phyloP scores from a whole-genome alignment of 2,797 vertebrate species.

The Lepus townsendii region DNA sequence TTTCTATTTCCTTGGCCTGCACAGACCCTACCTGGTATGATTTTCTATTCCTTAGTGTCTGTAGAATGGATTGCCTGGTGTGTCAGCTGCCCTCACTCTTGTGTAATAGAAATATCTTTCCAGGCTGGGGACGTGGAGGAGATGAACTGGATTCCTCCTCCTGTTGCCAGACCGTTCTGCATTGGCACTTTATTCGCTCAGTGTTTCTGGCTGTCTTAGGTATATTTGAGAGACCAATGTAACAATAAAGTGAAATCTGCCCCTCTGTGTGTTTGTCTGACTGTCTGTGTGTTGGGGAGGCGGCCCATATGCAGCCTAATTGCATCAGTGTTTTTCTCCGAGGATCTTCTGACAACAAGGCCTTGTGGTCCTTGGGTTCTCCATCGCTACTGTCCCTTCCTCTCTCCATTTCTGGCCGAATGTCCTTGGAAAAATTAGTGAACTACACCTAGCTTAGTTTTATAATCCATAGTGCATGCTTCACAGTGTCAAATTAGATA shows the following conservation, averaged over 20 bases:
- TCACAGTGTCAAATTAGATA: constrained; percentile 33
- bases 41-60: constrained; percentile 84
- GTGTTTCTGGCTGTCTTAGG: constrained; percentile 85
- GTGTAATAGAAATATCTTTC: constrained; percentile 83
- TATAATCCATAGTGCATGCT: constrained; percentile 25
- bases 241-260: constrained; percentile 85
- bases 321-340: neutral
- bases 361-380: constrained; percentile 41
- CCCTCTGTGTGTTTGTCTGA: constrained; percentile 68
- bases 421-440: constrained; percentile 14
- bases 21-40: constrained; percentile 80
- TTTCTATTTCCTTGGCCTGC: constrained; percentile 85
- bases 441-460: constrained; percentile 52
- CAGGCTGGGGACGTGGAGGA: constrained; percentile 65
- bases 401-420: constrained; percentile 18
- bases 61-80: constrained; percentile 69
- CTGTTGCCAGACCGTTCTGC: constrained; percentile 83
- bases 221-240: constrained; percentile 84
- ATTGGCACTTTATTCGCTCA: constrained; percentile 85
- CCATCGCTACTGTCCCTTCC: neutral
- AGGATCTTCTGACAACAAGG: neutral
- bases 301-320: neutral
- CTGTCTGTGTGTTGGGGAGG: constrained; percentile 48
- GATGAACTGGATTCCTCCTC: constrained; percentile 71
- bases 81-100: constrained; percentile 73